A percentile compares a stretch with the other conserved stretches of the same genome.
Evolutionary conservation across 2,113 vertebrate genomes (phyloP).

Genomic region (Cottus gobio): DNA sequence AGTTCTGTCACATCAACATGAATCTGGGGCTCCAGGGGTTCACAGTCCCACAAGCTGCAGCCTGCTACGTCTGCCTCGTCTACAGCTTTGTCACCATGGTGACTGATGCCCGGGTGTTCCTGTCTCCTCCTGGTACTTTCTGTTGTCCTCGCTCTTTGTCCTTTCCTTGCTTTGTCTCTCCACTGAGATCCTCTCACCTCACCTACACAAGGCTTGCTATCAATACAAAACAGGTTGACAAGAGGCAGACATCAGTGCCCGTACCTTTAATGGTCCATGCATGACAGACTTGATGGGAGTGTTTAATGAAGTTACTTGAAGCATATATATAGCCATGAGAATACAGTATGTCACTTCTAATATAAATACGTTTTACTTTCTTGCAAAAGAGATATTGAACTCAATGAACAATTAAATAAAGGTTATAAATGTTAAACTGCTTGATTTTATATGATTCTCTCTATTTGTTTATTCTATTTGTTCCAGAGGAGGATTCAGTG

Average conservation of each 20-base stretch:
- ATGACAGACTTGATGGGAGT: not conserved
- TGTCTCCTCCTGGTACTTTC: slow-evolving; percentile 47
- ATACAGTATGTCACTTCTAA: not conserved
- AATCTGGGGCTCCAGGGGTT: slow-evolving; percentile 52
- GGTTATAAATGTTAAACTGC: too few species aligned
- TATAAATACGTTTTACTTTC: too few species aligned
- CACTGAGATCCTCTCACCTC: slow-evolving; percentile 15
- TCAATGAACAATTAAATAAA: not conserved
- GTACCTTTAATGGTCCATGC: not conserved
- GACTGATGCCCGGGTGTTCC: slow-evolving; percentile 63
- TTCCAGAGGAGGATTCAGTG: not conserved
- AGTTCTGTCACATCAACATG: slow-evolving; percentile 64
- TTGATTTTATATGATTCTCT: not conserved
- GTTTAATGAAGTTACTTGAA: not conserved
- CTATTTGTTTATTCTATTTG: not conserved
- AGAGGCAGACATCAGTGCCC: not conserved
- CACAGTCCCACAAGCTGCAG: slow-evolving; percentile 59
- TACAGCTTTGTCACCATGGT: slow-evolving; percentile 68
- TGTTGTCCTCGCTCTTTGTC: slow-evolving; percentile 30
- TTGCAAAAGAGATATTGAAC: not conserved
- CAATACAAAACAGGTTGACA: slow-evolving; percentile 6
- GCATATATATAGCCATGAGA: not conserved
- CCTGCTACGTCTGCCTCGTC: slow-evolving; percentile 50
- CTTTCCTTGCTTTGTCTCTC: slow-evolving; percentile 22
- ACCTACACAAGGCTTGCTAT: slow-evolving; percentile 8